Base-by-base conservation (phyloP, 2,888 invertebrate species). In the Hermodice carunculata region DNA sequence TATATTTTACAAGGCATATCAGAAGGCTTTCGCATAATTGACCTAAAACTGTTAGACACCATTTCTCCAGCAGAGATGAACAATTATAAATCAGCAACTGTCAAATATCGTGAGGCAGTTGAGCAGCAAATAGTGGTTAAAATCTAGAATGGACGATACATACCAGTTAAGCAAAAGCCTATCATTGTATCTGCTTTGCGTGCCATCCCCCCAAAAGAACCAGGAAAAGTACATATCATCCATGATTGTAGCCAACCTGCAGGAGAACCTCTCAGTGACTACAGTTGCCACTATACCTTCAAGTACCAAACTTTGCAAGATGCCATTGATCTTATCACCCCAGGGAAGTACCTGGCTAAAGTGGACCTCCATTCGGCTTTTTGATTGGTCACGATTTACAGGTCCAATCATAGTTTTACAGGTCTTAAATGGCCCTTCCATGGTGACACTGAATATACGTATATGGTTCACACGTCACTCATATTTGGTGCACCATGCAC, bases 381-480 rank as follows among this genome's bases (percentile, higher is more conserved):
- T 28, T 19, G 60, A 4, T 24, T 17, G 17, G 49, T 49, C 2
- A 32, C 37, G 8, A 17, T 49, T 24, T n/a, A 51, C 17, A 3
- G 1, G 5, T n/a, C 32, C 8, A 31, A 51, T 32, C 28, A 37
- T 14, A 26, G 6, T 3, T 37, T 49, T 5, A 37, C 49, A 14
- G 60, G 60, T 26, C 19, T 60, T n/a, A n/a, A 17, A 5, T 60
- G 60, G 60, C 11, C 22, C 19, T 48, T 49, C 51, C 22, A 37
- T 26, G 29, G 1, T 44, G 48, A 22, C n/a, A 31, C 8, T 8
- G 8, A 22, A 44, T 28, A 58, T 32, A 48, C 26, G 22, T 46
- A 17, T 6, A 22, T 4, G 62, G 44, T 28, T 28, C 31, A 5
- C 14, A 37, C 14, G 29, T 46, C 28, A 40, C 54, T n/a, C n/a